Conservation (phyloP, 2,113 vertebrate species). For the Xenopus tropicalis region UCB_Xtro_10.0 CM004451.2:5727501-5728000, state of each 20-base stretch:
- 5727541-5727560: constrained; percentile 1
- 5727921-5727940: background rate
- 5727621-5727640: constrained; percentile 12
- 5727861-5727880: background rate
- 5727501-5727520: constrained; percentile 3
- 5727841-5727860: constrained; percentile 12
- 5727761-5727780: background rate
- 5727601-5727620: constrained; percentile 5
- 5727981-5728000: background rate
- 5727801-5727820: constrained; percentile 7
- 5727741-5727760: constrained; percentile 11
- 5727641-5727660: constrained; percentile 34
- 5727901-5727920: background rate
- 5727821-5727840: background rate
- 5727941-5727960: background rate
- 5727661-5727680: constrained; percentile 27
- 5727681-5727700: background rate
- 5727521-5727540: constrained; percentile 1
- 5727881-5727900: constrained; percentile 15
- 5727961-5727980: background rate
- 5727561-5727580: constrained; percentile 1
- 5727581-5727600: background rate
- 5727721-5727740: background rate
- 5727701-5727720: background rate
- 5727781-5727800: constrained; percentile 7